A percentile compares a stretch with the other conserved stretches of the same genome.
These are phyloP conservation scores for Arizona elegans DNA, from an alignment of 2,113 vertebrate genomes.

Conservation along the genomic window DNA sequence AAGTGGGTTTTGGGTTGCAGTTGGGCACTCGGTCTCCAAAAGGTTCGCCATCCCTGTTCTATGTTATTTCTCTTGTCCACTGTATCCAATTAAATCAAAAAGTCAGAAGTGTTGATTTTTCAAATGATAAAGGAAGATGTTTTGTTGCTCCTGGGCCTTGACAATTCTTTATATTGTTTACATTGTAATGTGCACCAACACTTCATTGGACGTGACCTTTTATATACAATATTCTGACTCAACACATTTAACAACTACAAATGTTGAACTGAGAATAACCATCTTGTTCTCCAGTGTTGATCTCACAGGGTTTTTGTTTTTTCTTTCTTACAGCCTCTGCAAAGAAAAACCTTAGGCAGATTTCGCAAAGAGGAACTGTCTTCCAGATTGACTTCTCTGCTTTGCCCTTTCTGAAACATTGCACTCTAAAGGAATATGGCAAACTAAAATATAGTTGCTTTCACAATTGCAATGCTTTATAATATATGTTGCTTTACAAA, in stretches of 20 bases:
- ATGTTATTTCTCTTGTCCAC: background rate
- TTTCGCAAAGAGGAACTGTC: background rate
- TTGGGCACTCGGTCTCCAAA: no score
- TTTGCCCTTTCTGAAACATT: constrained; percentile 39
- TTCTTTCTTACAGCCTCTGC: background rate
- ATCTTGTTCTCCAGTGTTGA: constrained; percentile 11
- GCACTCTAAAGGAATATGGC: constrained; percentile 53
- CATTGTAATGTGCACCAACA: constrained; percentile 2
- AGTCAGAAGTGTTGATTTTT: constrained; percentile 24
- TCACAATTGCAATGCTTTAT: constrained; percentile 64
- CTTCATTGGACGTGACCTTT: constrained; percentile 30
- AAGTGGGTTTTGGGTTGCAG: no score
- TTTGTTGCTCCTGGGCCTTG: constrained; percentile 23
- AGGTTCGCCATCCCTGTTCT: background rate
- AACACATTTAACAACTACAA: background rate
- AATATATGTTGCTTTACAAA: constrained; percentile 70
- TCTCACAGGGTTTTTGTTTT: constrained; percentile 22
- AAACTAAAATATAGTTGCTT: constrained; percentile 60
- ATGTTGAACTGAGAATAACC: background rate
- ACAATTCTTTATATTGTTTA: background rate
- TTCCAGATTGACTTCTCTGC: constrained; percentile 19
- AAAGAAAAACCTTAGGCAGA: background rate
- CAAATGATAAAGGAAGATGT: constrained; percentile 15
- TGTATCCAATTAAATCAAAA: constrained; percentile 12
- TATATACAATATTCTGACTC: constrained; percentile 20